Conservation (phyloP, 2,888 invertebrate species). For the Furcula furcula region DNA sequence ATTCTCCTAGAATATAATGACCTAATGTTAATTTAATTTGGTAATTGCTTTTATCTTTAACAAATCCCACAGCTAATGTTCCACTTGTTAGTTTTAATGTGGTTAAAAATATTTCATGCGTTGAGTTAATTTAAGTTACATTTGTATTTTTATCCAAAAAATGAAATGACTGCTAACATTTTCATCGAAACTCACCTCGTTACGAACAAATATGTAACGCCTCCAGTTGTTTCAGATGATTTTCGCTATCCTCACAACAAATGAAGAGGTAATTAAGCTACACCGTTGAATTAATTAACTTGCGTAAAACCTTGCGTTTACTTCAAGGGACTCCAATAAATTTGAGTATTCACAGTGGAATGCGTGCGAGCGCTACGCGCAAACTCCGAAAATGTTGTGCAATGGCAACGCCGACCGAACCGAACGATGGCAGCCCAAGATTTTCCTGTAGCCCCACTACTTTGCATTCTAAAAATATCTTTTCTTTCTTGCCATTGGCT, state of each 20-base stretch:
- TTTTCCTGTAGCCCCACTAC: slow-evolving; percentile 71
- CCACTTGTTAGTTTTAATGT: too few species aligned
- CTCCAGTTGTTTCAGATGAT: slow-evolving; percentile 31
- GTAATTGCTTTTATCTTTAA: too few species aligned
- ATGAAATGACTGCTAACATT: slow-evolving; percentile 1
- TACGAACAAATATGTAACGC: slow-evolving; percentile 53
- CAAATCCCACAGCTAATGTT: too few species aligned
- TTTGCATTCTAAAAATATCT: slow-evolving; percentile 73
- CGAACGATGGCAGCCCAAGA: slow-evolving; percentile 33
- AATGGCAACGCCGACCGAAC: slow-evolving; percentile 46
- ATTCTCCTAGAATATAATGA: too few species aligned
- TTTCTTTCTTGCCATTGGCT: slow-evolving; percentile 48
- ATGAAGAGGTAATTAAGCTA: slow-evolving; percentile 27
- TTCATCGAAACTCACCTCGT: slow-evolving; percentile 51
- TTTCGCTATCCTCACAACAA: slow-evolving; percentile 33
- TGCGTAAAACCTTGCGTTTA: too few species aligned
- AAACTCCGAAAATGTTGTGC: slow-evolving; percentile 70
- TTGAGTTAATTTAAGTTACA: background rate
- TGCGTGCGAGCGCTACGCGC: slow-evolving; percentile 53
- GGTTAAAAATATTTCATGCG: background rate
- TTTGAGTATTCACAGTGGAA: slow-evolving; percentile 15
- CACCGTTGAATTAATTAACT: slow-evolving; percentile 15
- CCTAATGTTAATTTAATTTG: too few species aligned
- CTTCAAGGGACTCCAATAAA: slow-evolving; percentile 11
- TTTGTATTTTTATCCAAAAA: background rate